Percentiles rank a stretch among this genome's conserved stretches.
These are phyloP conservation scores for Hydrozoanthus tunicans DNA, from an alignment of 64 coral and sea anemone genomes.

Conservation along the genomic window DNA sequence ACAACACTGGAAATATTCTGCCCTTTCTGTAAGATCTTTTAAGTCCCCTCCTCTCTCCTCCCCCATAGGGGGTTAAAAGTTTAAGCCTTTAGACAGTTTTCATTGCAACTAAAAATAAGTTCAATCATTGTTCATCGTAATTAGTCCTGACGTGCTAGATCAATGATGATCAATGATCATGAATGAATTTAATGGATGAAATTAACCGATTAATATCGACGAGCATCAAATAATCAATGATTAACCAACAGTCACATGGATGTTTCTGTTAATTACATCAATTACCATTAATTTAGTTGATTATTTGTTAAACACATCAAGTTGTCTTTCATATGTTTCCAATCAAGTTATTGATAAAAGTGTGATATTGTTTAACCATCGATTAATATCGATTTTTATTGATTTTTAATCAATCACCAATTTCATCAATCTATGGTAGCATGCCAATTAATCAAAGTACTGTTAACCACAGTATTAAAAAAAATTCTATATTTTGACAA, in stretches of 20 bases:
- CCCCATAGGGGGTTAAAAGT: too few species aligned
- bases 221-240: not conserved
- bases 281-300: not conserved
- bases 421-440: too few species aligned
- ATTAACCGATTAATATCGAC: not conserved
- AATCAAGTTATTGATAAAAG: not conserved
- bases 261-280: conserved; percentile 12
- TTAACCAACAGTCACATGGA: not conserved
- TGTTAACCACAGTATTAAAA: too few species aligned
- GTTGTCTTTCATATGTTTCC: not conserved
- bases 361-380: not conserved
- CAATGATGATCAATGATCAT: not conserved
- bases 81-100: too few species aligned
- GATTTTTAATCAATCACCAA: too few species aligned
- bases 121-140: not conserved
- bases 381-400: not conserved
- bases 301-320: not conserved
- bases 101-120: too few species aligned
- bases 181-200: not conserved
- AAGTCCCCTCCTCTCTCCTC: too few species aligned
- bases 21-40: too few species aligned
- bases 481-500: too few species aligned
- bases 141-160: not conserved
- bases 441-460: too few species aligned
- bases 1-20: too few species aligned